These are phyloP conservation scores for Grantiella picta DNA, from an alignment of 2,113 vertebrate species.

Conservation along the genomic window DNA sequence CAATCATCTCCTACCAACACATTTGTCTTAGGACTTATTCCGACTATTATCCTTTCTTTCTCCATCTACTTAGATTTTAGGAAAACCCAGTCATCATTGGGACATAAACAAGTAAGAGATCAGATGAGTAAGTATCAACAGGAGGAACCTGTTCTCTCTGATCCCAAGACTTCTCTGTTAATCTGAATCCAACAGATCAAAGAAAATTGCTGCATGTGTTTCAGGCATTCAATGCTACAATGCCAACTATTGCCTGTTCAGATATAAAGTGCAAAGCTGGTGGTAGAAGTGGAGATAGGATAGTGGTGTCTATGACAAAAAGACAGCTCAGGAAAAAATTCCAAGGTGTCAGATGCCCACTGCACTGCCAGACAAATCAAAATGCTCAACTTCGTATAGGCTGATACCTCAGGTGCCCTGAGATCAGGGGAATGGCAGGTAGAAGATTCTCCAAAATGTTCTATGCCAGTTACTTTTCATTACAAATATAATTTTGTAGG, in stretches of 20 bases:
- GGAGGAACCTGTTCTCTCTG: neutral
- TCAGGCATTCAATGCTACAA: neutral
- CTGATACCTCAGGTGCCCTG: neutral
- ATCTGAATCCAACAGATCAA: neutral
- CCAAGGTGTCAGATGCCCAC: neutral
- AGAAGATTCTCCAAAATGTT: neutral
- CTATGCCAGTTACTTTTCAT: neutral
- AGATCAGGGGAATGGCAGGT: neutral
- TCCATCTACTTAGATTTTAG: neutral
- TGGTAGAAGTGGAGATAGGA: neutral
- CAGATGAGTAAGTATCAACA: neutral
- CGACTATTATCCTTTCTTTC: neutral
- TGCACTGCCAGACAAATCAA: neutral
- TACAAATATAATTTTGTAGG: neutral
- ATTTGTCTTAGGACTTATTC: neutral
- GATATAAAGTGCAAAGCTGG: neutral
- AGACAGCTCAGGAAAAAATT: neutral
- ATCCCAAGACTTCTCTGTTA: neutral
- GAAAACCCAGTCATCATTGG: neutral
- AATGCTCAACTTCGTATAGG: neutral
- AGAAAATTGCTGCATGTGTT: neutral
- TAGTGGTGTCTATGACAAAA: neutral
- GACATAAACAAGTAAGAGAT: neutral
- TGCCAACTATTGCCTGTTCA: neutral
- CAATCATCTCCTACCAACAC: neutral